Evolutionary conservation across 2,888 invertebrate genomes (phyloP).

Genomic region (Scaptomyza flava): DNA sequence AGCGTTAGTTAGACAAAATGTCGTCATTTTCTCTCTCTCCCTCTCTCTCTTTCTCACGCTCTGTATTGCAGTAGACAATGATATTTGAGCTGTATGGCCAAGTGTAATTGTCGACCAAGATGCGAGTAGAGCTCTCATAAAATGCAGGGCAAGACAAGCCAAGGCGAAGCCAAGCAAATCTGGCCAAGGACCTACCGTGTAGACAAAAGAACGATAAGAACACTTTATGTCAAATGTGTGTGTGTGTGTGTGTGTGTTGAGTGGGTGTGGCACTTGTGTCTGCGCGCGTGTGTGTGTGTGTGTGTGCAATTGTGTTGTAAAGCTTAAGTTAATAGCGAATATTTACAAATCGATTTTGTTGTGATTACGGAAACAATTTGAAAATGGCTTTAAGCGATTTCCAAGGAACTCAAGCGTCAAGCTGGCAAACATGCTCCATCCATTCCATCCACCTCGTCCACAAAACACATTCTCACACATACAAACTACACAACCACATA

Average conservation of each 20-base stretch:
- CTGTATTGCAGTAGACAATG: constrained; percentile 29
- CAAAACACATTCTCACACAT: background rate
- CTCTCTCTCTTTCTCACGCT: background rate
- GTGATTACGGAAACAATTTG: constrained; percentile 75
- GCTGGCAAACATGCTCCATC: constrained; percentile 58
- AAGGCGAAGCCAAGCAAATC: constrained; percentile 21
- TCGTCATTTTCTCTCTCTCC: constrained; percentile 6
- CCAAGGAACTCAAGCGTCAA: constrained; percentile 58
- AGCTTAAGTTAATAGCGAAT: constrained; percentile 61
- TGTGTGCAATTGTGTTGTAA: constrained; percentile 29
- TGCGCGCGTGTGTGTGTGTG: background rate
- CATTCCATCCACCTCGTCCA: background rate
- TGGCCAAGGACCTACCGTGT: constrained; percentile 25
- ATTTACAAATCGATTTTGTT: constrained; percentile 73
- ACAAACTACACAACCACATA: constrained; percentile 6
- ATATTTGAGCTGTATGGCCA: constrained; percentile 33
- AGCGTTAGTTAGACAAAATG: constrained; percentile 37
- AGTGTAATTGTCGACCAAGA: constrained; percentile 39
- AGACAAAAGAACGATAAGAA: constrained; percentile 44
- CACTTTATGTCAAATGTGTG: constrained; percentile 34
- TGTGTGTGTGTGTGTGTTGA: constrained; percentile 7
- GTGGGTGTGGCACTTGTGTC: constrained; percentile 27
- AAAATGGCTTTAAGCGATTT: constrained; percentile 73
- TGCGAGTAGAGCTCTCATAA: constrained; percentile 33
- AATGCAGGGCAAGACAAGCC: constrained; percentile 35